These are phyloP conservation scores for Hemicentrotus pulcherrimus DNA, from an alignment of 35 echinoderm and acorn worm genomes.

Conservation along the genomic window DNA sequence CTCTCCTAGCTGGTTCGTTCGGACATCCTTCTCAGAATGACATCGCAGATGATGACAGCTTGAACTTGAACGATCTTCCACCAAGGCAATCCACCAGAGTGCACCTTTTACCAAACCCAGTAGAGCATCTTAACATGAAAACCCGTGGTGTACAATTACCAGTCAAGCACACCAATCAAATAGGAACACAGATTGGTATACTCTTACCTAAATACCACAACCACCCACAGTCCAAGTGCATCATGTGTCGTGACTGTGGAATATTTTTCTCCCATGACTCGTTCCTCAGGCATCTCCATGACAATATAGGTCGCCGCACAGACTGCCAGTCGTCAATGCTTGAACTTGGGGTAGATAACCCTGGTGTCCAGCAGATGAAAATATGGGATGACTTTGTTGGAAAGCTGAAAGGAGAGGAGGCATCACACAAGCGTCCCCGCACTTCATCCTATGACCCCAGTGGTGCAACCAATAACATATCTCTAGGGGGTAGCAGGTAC, in stretches of 20 bases:
- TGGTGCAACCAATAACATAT: neutral
- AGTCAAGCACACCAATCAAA: conserved; percentile 56
- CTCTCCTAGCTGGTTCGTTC: conserved; percentile 6
- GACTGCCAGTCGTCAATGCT: conserved; percentile 59
- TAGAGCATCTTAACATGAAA: conserved; percentile 22
- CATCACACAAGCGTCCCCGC: neutral
- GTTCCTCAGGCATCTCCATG: conserved; percentile 73
- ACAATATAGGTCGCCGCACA: conserved; percentile 56
- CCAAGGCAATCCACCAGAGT: neutral
- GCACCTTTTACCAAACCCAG: conserved; percentile 7
- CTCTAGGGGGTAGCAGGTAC: neutral
- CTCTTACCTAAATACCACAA: conserved; percentile 67
- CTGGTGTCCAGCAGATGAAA: conserved; percentile 51
- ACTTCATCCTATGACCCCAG: neutral
- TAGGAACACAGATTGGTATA: conserved; percentile 65
- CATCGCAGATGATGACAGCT: neutral
- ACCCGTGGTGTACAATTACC: conserved; percentile 50
- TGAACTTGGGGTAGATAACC: conserved; percentile 63
- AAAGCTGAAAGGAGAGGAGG: conserved; percentile 34
- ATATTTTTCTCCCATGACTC: conserved; percentile 71
- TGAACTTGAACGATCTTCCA: neutral
- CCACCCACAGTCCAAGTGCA: conserved; percentile 68
- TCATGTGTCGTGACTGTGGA: conserved; percentile 75
- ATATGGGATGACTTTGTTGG: conserved; percentile 65
- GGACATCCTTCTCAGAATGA: neutral